phyloP scores from a whole-genome alignment of 2,888 invertebrate genomes.

The Plutella xylostella region DNA sequence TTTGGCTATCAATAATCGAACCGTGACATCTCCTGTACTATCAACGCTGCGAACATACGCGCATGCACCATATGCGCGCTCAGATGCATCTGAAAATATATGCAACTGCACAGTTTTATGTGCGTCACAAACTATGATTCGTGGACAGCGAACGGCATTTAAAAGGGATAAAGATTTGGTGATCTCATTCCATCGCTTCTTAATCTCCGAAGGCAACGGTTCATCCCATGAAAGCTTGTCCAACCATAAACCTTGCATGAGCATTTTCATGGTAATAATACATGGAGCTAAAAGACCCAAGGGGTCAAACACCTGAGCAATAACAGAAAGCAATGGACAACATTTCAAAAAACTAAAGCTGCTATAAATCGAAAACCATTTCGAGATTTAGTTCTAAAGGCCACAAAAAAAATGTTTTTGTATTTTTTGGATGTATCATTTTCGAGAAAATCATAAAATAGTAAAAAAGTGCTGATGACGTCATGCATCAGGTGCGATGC shows the following conservation, averaged over 20 bases:
- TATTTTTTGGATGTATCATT: too few species aligned
- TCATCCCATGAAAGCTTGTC: slow-evolving; percentile 11
- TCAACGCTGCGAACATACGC: slow-evolving; percentile 1
- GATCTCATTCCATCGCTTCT: slow-evolving; percentile 6
- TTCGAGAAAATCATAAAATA: too few species aligned
- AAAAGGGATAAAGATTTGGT: neutral
- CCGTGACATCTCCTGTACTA: neutral
- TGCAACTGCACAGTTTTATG: slow-evolving; percentile 6
- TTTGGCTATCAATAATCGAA: slow-evolving; percentile 3
- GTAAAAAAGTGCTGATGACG: too few species aligned
- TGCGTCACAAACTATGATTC: slow-evolving; percentile 7
- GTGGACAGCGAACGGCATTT: too few species aligned
- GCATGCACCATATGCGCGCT: slow-evolving; percentile 13
- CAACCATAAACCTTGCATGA: slow-evolving; percentile 11
- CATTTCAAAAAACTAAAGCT: too few species aligned
- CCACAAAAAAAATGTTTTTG: too few species aligned
- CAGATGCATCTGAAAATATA: slow-evolving; percentile 12
- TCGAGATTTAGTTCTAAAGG: too few species aligned
- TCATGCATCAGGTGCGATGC: too few species aligned
- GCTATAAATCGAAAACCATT: too few species aligned
- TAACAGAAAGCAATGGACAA: too few species aligned
- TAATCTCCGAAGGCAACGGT: slow-evolving; percentile 7
- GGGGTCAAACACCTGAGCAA: slow-evolving; percentile 12
- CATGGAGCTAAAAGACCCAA: slow-evolving; percentile 10
- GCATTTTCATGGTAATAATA: slow-evolving; percentile 4